Evolutionary conservation across 2,797 vertebrate species (phyloP).

Genomic region (Vultur gryphus): DNA sequence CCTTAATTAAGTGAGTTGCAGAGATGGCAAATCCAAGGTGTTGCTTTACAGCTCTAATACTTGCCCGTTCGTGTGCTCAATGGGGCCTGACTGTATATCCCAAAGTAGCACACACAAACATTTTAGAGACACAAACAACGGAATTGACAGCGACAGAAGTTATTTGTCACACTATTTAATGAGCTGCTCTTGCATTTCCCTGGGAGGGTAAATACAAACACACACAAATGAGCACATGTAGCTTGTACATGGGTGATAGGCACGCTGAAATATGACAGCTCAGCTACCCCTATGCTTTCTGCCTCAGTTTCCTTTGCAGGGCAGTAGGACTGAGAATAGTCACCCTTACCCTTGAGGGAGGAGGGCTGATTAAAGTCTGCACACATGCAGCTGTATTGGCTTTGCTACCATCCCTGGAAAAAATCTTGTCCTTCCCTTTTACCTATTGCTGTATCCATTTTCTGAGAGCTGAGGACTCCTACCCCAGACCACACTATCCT

Average conservation of each 20-base stretch:
- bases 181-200: slow-evolving; percentile 39
- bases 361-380: not conserved
- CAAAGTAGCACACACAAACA: slow-evolving; percentile 47
- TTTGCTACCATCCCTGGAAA: not conserved
- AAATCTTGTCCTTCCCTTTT: not conserved
- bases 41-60: slow-evolving; percentile 40
- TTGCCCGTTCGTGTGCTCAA: slow-evolving; percentile 27
- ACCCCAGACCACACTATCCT: not conserved
- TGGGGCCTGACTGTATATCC: slow-evolving; percentile 30
- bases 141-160: slow-evolving; percentile 24
- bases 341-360: not conserved
- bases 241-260: not conserved
- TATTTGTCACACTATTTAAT: slow-evolving; percentile 37
- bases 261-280: not conserved
- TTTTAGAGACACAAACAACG: slow-evolving; percentile 43
- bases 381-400: not conserved
- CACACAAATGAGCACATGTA: not conserved
- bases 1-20: slow-evolving; percentile 61
- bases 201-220: slow-evolving; percentile 20
- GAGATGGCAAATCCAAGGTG: slow-evolving; percentile 47
- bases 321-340: not conserved
- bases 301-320: not conserved
- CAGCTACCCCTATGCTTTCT: not conserved
- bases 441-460: not conserved
- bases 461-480: not conserved